Base-by-base conservation (phyloP, 2,797 vertebrate species). In the Salarias fasciatus region DNA sequence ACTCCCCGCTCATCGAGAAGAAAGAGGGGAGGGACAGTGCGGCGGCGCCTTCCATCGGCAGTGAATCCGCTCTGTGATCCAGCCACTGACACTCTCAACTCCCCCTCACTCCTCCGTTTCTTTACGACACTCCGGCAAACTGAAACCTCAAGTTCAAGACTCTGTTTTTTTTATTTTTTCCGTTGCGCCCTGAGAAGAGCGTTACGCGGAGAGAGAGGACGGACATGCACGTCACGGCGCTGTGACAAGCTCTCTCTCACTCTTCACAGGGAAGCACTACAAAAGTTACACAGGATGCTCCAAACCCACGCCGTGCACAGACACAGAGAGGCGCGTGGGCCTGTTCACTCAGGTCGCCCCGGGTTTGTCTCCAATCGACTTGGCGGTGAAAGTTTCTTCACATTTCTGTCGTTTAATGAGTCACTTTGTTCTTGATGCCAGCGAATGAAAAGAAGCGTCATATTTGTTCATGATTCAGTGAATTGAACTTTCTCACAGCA, bases 51-150 rank as follows among this genome's bases (percentile, higher is more conserved):
- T 6, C 79, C 0, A 40, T 44, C 0, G 92, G 94, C 9, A 91
- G 92, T 50, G 94, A 96, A 42, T 94, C 94, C 0, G 63, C 78
- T 35, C 94, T 96, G 94, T 96, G 88, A 91, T 24, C 28, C 1
- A 11, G 40, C 31, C 28, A 30, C n/a, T 47, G 64, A 46, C 12
- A 8, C 9, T 11, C 30, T 40, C 14, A 30, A 37, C 51, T 3
- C 2, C 57, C 8, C 1, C 13, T 14, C 10, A 38, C 12, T 2
- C 5, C 14, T 43, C n/a, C 12, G 38, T 44, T 33, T 8, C 38
- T 44, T n/a, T n/a, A n/a, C 63, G 42, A 86, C 67, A 63, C 61
- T 61, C 41, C 42, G 53, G 1, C 11, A 65, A 35, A 10, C 30
- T 50, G 2, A 38, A 40, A 69, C 10, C 57, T 40, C 9, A 67